phyloP scores from a whole-genome alignment of 2,888 invertebrate species.

The Ganaspis brasiliensis region DNA sequence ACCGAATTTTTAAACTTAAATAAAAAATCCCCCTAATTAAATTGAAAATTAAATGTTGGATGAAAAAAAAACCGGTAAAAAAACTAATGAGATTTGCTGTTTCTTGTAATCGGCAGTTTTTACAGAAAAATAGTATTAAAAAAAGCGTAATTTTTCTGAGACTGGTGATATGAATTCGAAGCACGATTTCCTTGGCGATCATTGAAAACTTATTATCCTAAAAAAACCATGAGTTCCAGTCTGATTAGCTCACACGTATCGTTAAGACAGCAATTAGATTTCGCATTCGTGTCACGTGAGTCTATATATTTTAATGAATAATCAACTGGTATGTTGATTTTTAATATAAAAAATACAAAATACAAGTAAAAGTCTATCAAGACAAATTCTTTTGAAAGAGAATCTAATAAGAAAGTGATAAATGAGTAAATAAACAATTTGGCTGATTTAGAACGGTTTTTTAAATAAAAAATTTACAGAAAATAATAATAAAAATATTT shows the following conservation, averaged over 20 bases:
- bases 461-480: no score
- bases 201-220: conserved; percentile 21
- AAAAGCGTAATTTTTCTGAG: conserved; percentile 2
- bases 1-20: no score
- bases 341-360: background rate
- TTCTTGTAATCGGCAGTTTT: no score
- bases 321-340: background rate
- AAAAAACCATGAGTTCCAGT: conserved; percentile 37
- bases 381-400: conserved; percentile 8
- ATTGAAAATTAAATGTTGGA: no score
- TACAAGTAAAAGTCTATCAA: background rate
- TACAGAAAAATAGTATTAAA: background rate
- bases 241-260: conserved; percentile 40
- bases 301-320: conserved; percentile 14
- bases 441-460: background rate
- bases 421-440: background rate
- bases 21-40: no score
- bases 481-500: no score
- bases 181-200: conserved; percentile 31
- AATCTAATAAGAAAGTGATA: conserved; percentile 11
- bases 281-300: conserved; percentile 40
- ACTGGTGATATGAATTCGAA: background rate
- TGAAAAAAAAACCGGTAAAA: no score
- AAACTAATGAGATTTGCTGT: no score
- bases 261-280: conserved; percentile 36